Evolutionary conservation across 2,113 vertebrate genomes (phyloP).

Genomic region (Ahaetulla prasina): DNA sequence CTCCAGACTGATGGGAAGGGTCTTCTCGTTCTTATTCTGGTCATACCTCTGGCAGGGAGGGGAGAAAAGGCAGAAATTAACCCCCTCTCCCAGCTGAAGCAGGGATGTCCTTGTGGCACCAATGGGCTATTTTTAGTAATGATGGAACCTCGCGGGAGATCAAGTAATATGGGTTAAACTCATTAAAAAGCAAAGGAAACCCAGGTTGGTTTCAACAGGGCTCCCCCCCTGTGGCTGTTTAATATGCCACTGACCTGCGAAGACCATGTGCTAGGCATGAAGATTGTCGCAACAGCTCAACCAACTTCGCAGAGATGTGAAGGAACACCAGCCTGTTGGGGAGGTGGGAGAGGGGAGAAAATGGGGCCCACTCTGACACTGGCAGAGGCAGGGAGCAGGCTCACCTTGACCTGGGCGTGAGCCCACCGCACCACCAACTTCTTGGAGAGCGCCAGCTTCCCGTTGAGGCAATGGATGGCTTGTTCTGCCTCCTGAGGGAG

Average conservation of each 20-base stretch:
- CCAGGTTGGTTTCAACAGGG: background rate
- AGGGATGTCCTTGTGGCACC: background rate
- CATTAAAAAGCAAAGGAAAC: background rate
- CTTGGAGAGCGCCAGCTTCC: constrained; percentile 96
- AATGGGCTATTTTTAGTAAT: background rate
- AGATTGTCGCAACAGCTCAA: background rate
- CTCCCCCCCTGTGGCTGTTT: background rate
- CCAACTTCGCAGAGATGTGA: background rate
- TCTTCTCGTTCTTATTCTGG: constrained; percentile 90
- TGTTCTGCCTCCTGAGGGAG: constrained; percentile 87
- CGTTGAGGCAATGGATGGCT: constrained; percentile 94
- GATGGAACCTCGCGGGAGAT: background rate
- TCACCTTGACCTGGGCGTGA: constrained; percentile 95
- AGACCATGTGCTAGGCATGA: background rate
- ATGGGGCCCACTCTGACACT: background rate
- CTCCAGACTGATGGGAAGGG: constrained; percentile 90
- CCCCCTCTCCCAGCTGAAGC: background rate
- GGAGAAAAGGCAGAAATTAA: background rate
- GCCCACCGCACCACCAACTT: constrained; percentile 96
- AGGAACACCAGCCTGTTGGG: background rate
- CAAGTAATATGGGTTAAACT: background rate
- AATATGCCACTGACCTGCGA: background rate
- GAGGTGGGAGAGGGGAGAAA: no score
- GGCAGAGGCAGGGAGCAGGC: background rate
- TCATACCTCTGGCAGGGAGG: constrained; percentile 82